phyloP scores from a whole-genome alignment of 2,113 vertebrate species.

The Festucalex cinctus region DNA sequence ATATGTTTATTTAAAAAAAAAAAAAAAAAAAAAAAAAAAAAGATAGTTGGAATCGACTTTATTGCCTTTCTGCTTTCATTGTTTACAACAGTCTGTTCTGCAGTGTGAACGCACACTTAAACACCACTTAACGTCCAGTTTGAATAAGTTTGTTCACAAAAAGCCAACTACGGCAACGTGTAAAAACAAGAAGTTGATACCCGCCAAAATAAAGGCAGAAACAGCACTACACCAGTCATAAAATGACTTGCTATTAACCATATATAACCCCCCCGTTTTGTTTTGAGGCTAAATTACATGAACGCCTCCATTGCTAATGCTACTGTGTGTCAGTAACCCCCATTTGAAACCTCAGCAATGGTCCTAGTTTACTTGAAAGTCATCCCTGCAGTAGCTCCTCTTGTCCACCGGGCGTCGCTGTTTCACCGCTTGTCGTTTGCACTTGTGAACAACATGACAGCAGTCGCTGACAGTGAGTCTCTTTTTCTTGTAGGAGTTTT shows the following conservation, averaged over 20 bases:
- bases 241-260: too few relatives aligned
- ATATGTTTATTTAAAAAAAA: not conserved
- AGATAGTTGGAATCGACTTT: not conserved
- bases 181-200: not conserved
- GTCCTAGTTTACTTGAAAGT: constrained; percentile 71
- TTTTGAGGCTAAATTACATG: not conserved
- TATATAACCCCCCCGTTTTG: not conserved
- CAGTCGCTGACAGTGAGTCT: not conserved
- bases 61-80: constrained; percentile 38
- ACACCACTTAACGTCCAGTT: not conserved
- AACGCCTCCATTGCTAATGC: not conserved
- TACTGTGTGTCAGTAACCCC: too few relatives aligned
- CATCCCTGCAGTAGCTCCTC: constrained; percentile 17
- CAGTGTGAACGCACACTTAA: not conserved
- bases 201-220: not conserved
- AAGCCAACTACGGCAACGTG: too few relatives aligned
- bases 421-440: constrained; percentile 33
- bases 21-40: not conserved
- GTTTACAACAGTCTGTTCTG: not conserved
- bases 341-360: not conserved
- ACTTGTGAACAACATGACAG: not conserved
- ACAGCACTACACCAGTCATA: too few relatives aligned
- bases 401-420: constrained; percentile 48
- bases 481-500: not conserved
- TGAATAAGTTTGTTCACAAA: not conserved